Evolutionary conservation across 2,797 vertebrate genomes (phyloP).

Genomic region (Galagoides demidoff): DNA sequence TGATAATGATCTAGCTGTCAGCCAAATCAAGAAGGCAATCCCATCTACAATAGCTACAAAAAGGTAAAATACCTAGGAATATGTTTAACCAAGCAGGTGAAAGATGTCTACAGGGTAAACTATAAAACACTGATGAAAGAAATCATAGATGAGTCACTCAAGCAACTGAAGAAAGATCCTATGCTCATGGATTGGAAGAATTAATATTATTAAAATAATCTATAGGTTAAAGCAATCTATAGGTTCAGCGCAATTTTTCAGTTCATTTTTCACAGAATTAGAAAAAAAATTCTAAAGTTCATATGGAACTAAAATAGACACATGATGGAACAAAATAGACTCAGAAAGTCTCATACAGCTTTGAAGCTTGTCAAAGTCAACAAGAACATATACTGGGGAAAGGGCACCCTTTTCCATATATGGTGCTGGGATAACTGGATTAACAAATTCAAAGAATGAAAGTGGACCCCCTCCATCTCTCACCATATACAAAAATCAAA

Average conservation of each 20-base stretch:
- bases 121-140: background rate
- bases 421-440: background rate
- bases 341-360: background rate
- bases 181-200: background rate
- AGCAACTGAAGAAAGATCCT: background rate
- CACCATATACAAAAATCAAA: background rate
- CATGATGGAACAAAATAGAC: background rate
- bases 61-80: background rate
- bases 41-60: background rate
- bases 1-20: background rate
- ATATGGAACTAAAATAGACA: background rate
- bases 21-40: background rate
- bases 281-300: background rate
- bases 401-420: background rate
- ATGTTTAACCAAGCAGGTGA: background rate
- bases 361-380: background rate
- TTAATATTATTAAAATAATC: background rate
- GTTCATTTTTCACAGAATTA: background rate
- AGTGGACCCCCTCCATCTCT: background rate
- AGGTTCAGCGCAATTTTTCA: background rate
- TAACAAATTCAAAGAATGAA: background rate
- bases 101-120: background rate
- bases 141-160: background rate
- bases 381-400: background rate
- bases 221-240: too few species aligned